Percentiles rank a stretch among this genome's conserved stretches.
Evolutionary conservation across 2,797 vertebrate species (phyloP).

Genomic region (Rhabdomys pumilio): DNA sequence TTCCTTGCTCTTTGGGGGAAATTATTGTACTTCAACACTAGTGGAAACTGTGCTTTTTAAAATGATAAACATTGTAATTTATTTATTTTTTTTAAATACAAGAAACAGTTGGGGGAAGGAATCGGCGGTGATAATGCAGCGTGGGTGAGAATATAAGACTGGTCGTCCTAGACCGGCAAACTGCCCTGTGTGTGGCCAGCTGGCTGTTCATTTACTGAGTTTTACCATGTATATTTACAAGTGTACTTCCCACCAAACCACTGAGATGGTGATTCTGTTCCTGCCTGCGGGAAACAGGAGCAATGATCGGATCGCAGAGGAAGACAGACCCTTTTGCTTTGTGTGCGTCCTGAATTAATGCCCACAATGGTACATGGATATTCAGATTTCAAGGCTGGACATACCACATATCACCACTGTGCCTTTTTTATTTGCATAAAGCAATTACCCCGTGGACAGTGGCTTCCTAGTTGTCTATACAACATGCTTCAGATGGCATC

Average conservation of each 20-base stretch:
- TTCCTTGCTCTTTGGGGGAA: conserved; percentile 59
- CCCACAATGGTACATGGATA: not conserved
- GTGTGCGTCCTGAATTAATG: conserved; percentile 7
- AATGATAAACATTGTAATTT: not conserved
- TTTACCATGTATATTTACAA: not conserved
- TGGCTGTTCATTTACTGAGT: not conserved
- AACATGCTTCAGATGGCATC: conserved; percentile 95
- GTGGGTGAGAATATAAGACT: not conserved
- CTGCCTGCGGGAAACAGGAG: conserved; percentile 17
- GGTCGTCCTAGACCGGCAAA: not conserved
- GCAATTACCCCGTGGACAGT: conserved; percentile 93
- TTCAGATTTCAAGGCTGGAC: conserved; percentile 89
- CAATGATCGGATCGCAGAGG: not conserved
- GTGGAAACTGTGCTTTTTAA: not conserved
- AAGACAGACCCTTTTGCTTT: not conserved
- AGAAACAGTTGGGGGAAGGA: conserved; percentile 17
- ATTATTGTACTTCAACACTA: conserved; percentile 26
- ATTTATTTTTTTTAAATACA: conserved; percentile 17
- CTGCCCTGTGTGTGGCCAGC: not conserved
- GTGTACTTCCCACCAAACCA: not conserved
- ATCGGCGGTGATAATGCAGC: not conserved
- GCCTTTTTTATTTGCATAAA: conserved; percentile 94
- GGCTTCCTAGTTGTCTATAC: conserved; percentile 96
- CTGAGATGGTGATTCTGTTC: not conserved
- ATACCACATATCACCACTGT: conserved; percentile 91